Evolutionary conservation across 2,797 vertebrate species (phyloP).

Genomic region (Coregonus ussuriensis): DNA sequence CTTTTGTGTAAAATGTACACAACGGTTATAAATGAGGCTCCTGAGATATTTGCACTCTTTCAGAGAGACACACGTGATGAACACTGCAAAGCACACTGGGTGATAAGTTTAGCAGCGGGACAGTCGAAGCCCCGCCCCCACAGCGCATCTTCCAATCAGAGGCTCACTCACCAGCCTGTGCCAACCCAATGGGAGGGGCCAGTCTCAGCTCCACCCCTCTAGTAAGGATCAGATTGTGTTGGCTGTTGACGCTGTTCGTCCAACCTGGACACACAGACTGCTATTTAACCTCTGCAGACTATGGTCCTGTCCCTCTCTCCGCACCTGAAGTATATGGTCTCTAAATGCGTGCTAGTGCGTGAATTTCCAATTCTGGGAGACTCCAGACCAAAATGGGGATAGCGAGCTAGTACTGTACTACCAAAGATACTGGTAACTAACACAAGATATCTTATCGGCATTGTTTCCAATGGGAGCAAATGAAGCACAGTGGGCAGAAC

Average conservation of each 20-base stretch:
- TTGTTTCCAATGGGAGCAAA: too few species aligned
- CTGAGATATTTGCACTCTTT: not conserved
- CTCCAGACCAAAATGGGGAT: not conserved
- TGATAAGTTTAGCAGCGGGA: constrained; percentile 6
- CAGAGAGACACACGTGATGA: constrained; percentile 12
- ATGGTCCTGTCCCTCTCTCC: not conserved
- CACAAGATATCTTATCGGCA: too few species aligned
- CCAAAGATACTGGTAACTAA: too few species aligned
- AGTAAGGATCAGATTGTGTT: constrained; percentile 81
- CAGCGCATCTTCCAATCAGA: constrained; percentile 8
- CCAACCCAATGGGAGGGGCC: constrained; percentile 61
- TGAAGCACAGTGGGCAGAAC: too few species aligned
- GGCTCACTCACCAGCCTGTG: constrained; percentile 80
- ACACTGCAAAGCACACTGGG: constrained; percentile 55
- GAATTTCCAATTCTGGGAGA: not conserved
- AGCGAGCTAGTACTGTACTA: not conserved
- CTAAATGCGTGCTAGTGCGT: not conserved
- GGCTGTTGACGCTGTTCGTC: constrained; percentile 78
- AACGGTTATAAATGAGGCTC: too few species aligned
- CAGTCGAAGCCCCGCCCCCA: constrained; percentile 5
- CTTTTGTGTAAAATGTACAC: too few species aligned
- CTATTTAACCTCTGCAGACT: constrained; percentile 21
- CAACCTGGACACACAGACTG: constrained; percentile 78
- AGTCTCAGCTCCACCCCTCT: constrained; percentile 80
- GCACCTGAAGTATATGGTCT: not conserved